Evolutionary conservation across 2,888 invertebrate species (phyloP).

Genomic region (Ophion slaviceki): DNA sequence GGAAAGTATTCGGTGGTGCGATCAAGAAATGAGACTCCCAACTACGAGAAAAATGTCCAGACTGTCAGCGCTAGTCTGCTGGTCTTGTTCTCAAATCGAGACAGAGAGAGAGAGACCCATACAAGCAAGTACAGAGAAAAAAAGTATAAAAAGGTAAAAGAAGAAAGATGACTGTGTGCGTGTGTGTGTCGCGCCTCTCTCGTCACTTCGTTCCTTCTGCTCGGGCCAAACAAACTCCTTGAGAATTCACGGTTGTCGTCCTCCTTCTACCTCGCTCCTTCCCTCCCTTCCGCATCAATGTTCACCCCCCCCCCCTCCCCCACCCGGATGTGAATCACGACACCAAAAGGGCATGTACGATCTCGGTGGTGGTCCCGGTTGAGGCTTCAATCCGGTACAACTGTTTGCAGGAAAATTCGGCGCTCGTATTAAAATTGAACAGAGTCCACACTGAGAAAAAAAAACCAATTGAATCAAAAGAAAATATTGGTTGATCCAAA

Average conservation of each 20-base stretch:
- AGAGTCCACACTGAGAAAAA: too few relatives aligned
- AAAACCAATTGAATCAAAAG: too few relatives aligned
- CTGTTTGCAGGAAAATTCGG: not conserved
- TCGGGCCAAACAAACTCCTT: slow-evolving; percentile 79
- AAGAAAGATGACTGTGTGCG: slow-evolving; percentile 72
- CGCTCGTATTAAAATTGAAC: not conserved
- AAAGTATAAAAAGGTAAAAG: slow-evolving; percentile 18
- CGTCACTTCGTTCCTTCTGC: slow-evolving; percentile 76
- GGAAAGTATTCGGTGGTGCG: slow-evolving; percentile 1
- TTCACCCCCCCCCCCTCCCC: not conserved
- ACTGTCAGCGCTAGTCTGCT: slow-evolving; percentile 49
- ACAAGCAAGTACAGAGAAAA: slow-evolving; percentile 35
- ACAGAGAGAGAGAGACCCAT: not conserved
- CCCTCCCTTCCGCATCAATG: not conserved
- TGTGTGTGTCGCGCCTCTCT: slow-evolving; percentile 75
- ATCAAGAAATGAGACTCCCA: slow-evolving; percentile 34
- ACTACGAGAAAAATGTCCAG: slow-evolving; percentile 37
- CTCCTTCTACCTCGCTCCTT: not conserved
- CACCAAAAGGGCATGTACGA: slow-evolving; percentile 10
- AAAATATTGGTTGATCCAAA: too few relatives aligned
- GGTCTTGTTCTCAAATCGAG: slow-evolving; percentile 19
- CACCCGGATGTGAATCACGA: not conserved
- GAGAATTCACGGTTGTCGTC: slow-evolving; percentile 74
- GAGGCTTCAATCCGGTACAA: slow-evolving; percentile 35
- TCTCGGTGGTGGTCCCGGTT: slow-evolving; percentile 10